phyloP scores from a whole-genome alignment of 2,113 vertebrate genomes.

The Takifugu bimaculatus region DNA sequence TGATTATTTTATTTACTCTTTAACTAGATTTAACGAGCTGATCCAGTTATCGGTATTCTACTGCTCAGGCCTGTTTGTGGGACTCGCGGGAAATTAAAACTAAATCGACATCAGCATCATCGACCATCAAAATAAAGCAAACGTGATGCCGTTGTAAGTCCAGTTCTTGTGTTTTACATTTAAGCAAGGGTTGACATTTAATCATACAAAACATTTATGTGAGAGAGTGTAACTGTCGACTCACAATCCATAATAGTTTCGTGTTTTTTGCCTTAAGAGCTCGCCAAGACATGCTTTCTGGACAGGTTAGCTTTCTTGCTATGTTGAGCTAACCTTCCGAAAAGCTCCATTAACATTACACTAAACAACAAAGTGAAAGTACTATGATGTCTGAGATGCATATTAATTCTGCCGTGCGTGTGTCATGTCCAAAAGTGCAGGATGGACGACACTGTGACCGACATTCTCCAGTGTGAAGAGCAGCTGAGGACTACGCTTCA shows the following conservation, averaged over 20 bases:
- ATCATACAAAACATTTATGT: too few relatives aligned
- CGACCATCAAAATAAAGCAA: conserved; percentile 37
- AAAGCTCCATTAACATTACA: too few relatives aligned
- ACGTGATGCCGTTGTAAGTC: background rate
- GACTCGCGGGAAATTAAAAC: conserved; percentile 51
- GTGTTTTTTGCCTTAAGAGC: too few relatives aligned
- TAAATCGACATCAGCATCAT: conserved; percentile 31
- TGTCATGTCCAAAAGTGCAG: background rate
- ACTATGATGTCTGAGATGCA: too few relatives aligned
- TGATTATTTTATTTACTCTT: too few relatives aligned
- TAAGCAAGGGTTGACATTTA: background rate
- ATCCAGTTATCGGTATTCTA: conserved; percentile 14
- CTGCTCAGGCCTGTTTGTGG: conserved; percentile 17
- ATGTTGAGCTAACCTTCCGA: background rate
- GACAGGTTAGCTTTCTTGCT: background rate
- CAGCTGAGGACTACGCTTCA: conserved; percentile 53
- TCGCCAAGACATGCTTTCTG: too few relatives aligned
- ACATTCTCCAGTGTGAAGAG: conserved; percentile 43
- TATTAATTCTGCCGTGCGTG: background rate
- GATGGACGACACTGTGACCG: conserved; percentile 38
- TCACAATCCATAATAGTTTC: too few relatives aligned
- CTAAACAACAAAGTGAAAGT: too few relatives aligned
- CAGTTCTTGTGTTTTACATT: background rate
- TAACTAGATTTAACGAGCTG: background rate
- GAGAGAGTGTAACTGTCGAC: too few relatives aligned